Evolutionary conservation across 2,797 vertebrate genomes (phyloP).

Genomic region (Centropyge bicolor): DNA sequence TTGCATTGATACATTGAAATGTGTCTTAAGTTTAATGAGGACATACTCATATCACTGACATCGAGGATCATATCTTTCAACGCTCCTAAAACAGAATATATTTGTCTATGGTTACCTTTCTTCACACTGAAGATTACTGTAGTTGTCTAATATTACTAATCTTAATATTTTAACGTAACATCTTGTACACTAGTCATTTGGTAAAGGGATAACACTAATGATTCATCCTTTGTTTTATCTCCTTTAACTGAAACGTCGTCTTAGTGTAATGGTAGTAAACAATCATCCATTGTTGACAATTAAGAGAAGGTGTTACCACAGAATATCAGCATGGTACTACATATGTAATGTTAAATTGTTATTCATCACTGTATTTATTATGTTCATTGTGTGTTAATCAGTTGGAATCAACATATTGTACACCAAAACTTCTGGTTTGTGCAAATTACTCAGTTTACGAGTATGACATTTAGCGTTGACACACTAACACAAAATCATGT

Average conservation of each 20-base stretch:
- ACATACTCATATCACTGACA: conserved; percentile 5
- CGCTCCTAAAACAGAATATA: conserved; percentile 45
- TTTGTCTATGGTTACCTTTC: conserved; percentile 47
- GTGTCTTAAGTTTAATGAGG: conserved; percentile 1
- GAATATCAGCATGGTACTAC: conserved; percentile 31
- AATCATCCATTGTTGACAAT: conserved; percentile 60
- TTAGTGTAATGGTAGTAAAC: conserved; percentile 29
- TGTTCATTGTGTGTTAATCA: conserved; percentile 37
- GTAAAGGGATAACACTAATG: conserved; percentile 28
- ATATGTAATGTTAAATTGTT: conserved; percentile 37
- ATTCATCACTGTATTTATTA: conserved; percentile 55
- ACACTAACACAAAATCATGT: conserved; percentile 3
- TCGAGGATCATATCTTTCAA: conserved; percentile 18
- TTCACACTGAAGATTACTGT: conserved; percentile 68
- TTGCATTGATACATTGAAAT: conserved; percentile 9
- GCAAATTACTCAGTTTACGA: conserved; percentile 9
- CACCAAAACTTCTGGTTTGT: conserved; percentile 2
- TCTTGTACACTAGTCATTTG: conserved; percentile 27
- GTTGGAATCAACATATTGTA: conserved; percentile 34
- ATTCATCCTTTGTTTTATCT: conserved; percentile 18
- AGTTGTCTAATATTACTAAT: conserved; percentile 51
- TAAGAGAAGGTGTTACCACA: conserved; percentile 13
- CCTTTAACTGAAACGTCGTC: conserved; percentile 21
- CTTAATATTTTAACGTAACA: conserved; percentile 28
- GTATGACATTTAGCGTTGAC: background rate